Evolutionary conservation across 2,797 vertebrate genomes (phyloP).

Genomic region (Leptodactylus fallax): DNA sequence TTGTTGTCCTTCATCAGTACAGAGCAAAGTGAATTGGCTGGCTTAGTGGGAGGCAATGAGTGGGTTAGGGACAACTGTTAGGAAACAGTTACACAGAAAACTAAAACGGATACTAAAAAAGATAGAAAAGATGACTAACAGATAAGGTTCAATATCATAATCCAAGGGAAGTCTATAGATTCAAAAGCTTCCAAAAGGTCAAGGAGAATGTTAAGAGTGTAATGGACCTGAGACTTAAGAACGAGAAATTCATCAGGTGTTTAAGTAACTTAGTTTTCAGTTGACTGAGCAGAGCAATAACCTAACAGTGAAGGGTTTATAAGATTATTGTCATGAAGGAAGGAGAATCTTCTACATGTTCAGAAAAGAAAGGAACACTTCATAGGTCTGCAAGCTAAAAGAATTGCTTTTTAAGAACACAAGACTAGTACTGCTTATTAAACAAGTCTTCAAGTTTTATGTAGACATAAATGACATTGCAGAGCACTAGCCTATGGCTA

Average conservation of each 20-base stretch:
- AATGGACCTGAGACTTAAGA: conserved; percentile 11
- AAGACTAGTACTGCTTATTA: background rate
- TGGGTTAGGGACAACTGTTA: too few species aligned
- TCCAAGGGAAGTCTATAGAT: background rate
- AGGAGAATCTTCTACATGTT: background rate
- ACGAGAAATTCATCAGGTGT: conserved; percentile 4
- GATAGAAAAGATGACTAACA: background rate
- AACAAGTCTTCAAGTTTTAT: background rate
- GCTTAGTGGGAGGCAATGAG: too few species aligned
- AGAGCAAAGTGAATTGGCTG: too few species aligned
- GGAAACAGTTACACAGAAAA: background rate
- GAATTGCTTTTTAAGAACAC: background rate
- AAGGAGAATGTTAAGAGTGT: conserved; percentile 21
- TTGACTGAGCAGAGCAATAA: conserved; percentile 28
- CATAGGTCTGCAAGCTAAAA: background rate
- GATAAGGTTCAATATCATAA: background rate
- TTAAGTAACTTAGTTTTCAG: conserved; percentile 34
- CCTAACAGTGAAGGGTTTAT: conserved; percentile 1
- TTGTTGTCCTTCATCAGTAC: too few species aligned
- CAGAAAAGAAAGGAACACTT: background rate
- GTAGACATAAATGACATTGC: background rate
- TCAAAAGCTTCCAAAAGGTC: conserved; percentile 10
- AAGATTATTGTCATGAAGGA: background rate
- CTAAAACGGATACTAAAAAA: background rate
- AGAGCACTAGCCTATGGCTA: background rate